Evolutionary conservation across 2,113 vertebrate genomes (phyloP).

Genomic region (Antechinus stuartii): DNA sequence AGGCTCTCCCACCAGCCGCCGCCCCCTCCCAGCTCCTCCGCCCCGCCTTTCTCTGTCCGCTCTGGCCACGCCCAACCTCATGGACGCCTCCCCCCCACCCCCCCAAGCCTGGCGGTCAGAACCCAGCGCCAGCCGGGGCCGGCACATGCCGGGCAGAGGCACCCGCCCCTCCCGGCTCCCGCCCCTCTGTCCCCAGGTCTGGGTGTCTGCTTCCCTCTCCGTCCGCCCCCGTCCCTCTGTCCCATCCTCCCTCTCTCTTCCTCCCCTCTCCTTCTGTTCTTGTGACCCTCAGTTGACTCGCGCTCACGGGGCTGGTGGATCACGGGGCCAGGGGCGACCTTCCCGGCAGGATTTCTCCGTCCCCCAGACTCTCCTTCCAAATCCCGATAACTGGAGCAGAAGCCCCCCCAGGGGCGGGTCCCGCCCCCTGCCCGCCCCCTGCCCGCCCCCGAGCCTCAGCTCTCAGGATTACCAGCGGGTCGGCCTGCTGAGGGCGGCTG

Average conservation of each 20-base stretch:
- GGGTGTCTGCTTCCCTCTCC: too few relatives aligned
- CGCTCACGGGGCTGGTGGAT: too few relatives aligned
- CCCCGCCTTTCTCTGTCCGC: too few relatives aligned
- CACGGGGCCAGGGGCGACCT: neutral
- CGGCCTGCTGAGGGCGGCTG: neutral
- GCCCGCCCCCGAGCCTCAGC: neutral
- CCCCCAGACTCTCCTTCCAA: neutral
- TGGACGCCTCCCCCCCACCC: too few relatives aligned
- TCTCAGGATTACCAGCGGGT: neutral
- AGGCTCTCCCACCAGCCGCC: too few relatives aligned
- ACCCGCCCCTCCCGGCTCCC: too few relatives aligned
- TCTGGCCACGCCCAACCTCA: neutral
- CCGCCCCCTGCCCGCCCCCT: neutral
- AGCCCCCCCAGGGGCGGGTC: too few relatives aligned
- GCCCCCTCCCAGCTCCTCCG: too few relatives aligned
- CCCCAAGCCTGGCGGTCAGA: neutral
- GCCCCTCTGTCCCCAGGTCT: too few relatives aligned
- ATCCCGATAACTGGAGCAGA: neutral
- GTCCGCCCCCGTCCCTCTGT: too few relatives aligned
- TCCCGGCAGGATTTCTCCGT: neutral
- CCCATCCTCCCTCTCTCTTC: too few relatives aligned
- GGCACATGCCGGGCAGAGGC: neutral
- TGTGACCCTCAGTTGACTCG: too few relatives aligned
- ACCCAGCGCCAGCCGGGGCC: neutral
- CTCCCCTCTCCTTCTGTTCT: neutral